A percentile compares a stretch with the other conserved stretches of the same genome.
These are phyloP conservation scores for Aphidius gifuensis DNA, from an alignment of 1,140 invertebrate species.

Conservation along the genomic window DNA sequence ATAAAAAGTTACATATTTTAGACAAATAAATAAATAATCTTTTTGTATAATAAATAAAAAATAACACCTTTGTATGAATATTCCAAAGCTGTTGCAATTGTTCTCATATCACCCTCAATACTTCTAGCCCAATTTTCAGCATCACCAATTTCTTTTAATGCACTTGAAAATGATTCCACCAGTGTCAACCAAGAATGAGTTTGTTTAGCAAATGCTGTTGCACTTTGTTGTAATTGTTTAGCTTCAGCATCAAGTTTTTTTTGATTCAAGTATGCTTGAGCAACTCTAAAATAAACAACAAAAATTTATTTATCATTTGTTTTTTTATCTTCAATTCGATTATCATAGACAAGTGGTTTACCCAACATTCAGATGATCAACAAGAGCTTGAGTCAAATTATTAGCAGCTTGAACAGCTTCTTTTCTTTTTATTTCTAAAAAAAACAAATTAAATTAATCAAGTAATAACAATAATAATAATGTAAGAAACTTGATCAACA, in stretches of 20 bases:
- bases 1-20: slow-evolving; percentile 10
- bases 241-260: slow-evolving; percentile 96
- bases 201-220: slow-evolving; percentile 92
- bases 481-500: slow-evolving; percentile 16
- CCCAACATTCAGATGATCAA: slow-evolving; percentile 97
- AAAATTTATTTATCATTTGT: slow-evolving; percentile 3
- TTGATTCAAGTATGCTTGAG: slow-evolving; percentile 97
- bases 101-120: slow-evolving; percentile 95
- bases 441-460: slow-evolving; percentile 44
- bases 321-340: no score
- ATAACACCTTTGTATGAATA: slow-evolving; percentile 84
- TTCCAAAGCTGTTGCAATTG: slow-evolving; percentile 88
- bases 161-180: slow-evolving; percentile 92
- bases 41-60: slow-evolving; percentile 6
- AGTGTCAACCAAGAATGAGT: slow-evolving; percentile 93
- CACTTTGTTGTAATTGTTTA: slow-evolving; percentile 92
- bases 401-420: slow-evolving; percentile 90
- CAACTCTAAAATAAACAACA: slow-evolving; percentile 63
- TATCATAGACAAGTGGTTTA: slow-evolving; percentile 49
- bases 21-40: slow-evolving; percentile 7
- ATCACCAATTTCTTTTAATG: slow-evolving; percentile 97
- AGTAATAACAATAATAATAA: slow-evolving; percentile 17
- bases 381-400: slow-evolving; percentile 87
- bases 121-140: slow-evolving; percentile 97
- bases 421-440: slow-evolving; percentile 83